Conservation (phyloP, 1,140 invertebrate genomes). For the Drosophila kanapiae region DNA sequence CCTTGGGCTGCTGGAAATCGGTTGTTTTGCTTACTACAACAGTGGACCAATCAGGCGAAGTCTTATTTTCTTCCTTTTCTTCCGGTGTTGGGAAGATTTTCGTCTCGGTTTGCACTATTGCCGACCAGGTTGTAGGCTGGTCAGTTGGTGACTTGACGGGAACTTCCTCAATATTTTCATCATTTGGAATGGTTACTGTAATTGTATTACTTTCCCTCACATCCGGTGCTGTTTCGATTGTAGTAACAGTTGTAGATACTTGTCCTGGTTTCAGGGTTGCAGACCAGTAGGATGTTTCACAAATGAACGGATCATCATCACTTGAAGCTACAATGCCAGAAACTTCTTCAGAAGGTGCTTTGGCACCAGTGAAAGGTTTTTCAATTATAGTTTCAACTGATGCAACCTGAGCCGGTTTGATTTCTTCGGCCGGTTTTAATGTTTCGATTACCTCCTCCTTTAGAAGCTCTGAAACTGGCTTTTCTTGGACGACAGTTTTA, state of each 20-base stretch:
- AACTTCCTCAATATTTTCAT: conserved; percentile 46
- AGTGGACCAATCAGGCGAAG: conserved; percentile 65
- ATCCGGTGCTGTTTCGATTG: conserved; percentile 11
- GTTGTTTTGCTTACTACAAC: conserved; percentile 75
- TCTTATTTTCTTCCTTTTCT: conserved; percentile 7
- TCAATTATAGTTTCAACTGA: not conserved
- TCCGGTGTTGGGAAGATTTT: conserved; percentile 63
- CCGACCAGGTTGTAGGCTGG: conserved; percentile 82
- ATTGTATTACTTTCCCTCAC: conserved; percentile 31
- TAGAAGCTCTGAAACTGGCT: conserved; percentile 9
- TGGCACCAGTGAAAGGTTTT: too few species aligned
- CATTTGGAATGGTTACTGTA: conserved; percentile 48
- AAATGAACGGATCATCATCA: conserved; percentile 55
- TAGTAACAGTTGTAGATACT: conserved; percentile 17
- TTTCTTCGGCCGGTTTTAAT: too few species aligned
- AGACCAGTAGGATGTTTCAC: conserved; percentile 81
- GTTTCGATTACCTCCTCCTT: conserved; percentile 1
- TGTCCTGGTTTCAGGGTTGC: conserved; percentile 70
- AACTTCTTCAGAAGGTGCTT: conserved; percentile 12
- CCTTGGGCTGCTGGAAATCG: conserved; percentile 75
- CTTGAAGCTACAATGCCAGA: not conserved
- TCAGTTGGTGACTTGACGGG: conserved; percentile 73
- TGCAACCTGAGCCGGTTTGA: too few species aligned
- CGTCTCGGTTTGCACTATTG: conserved; percentile 76
- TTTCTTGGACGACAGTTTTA: too few species aligned